Base-by-base conservation (phyloP, 2,888 invertebrate genomes). In the Drosophila neonasuta region DNA sequence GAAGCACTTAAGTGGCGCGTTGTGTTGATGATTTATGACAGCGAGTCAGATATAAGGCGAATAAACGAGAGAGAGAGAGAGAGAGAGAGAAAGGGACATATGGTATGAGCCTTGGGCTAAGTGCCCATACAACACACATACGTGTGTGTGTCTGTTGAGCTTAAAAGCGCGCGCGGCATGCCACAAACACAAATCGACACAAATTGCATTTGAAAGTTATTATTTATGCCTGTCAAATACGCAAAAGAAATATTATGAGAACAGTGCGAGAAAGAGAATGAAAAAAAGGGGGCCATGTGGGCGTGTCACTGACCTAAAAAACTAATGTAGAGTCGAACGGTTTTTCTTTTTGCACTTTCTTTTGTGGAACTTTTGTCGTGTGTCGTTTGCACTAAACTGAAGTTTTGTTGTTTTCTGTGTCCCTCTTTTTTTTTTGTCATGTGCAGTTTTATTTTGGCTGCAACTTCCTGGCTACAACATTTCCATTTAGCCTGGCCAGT, bases 21-120 rank as follows among this genome's bases (percentile, higher is more conserved):
- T 86, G 76, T 86, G 84, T 70, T 80, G 84, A 81, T 81, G 81
- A 81, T 81, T 81, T 81, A 81, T 81, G 81, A 84, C 84, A 86
- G 64, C 59, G 50, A 15, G 56, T 56, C 29, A 60, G 46, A 32
- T 42, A 49, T 45, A 57, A 39, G 15, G 58, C 44, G 45, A 48
- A 34, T 10, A 13, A 8, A n/a, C 6, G 39, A n/a, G 20, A 44
- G 36, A 13, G 13, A 9, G 44, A 8, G 51, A 15, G 15, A 1
- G 50, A 69, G 20, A n/a, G 49, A 11, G 45, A 32, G 49, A 11
- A 41, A 32, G 50, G 68, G 20, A 20, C 20, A 20, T 20, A 20
- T 20, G 20, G 20, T 20, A 20, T 24, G 24, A 24, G 75, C 84
- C 51, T 79, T 74, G 52, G 59, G 58, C 67, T 62, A 70, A 80